A percentile compares a stretch with the other conserved stretches of the same genome.
Evolutionary conservation across 2,113 vertebrate species (phyloP).

Genomic region (Myiopsitta monachus): DNA sequence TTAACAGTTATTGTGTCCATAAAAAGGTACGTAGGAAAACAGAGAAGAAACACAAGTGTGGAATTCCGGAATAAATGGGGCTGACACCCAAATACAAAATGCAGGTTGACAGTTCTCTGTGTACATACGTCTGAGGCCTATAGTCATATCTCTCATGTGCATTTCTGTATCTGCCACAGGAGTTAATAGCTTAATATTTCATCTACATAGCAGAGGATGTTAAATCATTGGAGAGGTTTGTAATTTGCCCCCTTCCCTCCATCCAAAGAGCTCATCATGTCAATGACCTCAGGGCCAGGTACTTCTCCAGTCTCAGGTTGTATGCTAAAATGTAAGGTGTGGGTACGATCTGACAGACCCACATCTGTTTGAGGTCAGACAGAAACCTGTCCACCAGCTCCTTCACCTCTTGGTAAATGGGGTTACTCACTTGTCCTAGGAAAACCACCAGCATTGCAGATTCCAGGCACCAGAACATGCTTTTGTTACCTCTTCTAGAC

Average conservation of each 20-base stretch:
- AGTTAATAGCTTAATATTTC: conserved; percentile 70
- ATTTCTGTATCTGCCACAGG: conserved; percentile 59
- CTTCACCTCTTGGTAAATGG: background rate
- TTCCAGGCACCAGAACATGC: background rate
- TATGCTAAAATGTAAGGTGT: background rate
- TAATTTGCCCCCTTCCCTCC: conserved; percentile 13
- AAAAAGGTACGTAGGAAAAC: conserved; percentile 8
- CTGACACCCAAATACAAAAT: background rate
- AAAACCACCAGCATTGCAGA: background rate
- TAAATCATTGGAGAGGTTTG: conserved; percentile 11
- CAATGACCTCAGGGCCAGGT: background rate
- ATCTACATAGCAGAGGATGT: conserved; percentile 60
- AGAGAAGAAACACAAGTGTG: conserved; percentile 4
- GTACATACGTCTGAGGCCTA: background rate
- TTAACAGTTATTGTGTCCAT: background rate
- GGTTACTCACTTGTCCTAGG: background rate
- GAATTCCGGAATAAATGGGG: background rate
- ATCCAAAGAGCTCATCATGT: conserved; percentile 8
- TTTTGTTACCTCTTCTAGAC: background rate
- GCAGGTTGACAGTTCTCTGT: background rate
- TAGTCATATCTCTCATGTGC: conserved; percentile 12
- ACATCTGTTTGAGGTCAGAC: background rate
- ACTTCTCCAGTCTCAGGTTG: background rate
- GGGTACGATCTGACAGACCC: background rate
- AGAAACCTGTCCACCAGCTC: background rate